These are phyloP conservation scores for Apus apus DNA, from an alignment of 2,113 vertebrate species.

Conservation along the genomic window DNA sequence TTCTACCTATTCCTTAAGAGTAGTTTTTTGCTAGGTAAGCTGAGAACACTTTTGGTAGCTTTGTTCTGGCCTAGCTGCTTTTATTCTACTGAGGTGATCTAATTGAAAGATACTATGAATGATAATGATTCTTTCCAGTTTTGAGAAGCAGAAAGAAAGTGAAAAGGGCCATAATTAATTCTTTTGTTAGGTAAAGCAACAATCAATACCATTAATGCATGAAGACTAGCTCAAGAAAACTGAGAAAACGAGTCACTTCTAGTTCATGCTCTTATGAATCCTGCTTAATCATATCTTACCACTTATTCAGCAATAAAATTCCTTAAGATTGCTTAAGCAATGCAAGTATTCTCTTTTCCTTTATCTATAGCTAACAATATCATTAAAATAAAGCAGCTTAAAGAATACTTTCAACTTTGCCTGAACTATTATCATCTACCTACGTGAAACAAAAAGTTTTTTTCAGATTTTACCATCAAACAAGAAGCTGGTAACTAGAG, in stretches of 20 bases:
- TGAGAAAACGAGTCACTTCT: background rate
- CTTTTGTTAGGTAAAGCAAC: conserved; percentile 10
- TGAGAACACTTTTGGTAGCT: background rate
- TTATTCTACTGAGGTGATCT: background rate
- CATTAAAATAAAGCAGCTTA: background rate
- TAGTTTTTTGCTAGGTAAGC: background rate
- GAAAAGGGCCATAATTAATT: conserved; percentile 28
- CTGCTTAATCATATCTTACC: background rate
- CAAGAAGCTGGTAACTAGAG: background rate
- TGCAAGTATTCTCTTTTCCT: background rate
- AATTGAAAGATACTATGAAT: background rate
- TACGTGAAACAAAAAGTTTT: background rate
- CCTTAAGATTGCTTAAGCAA: background rate
- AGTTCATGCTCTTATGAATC: background rate
- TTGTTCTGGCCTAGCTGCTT: background rate
- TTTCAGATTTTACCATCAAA: background rate
- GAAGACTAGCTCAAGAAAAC: background rate
- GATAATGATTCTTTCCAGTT: background rate
- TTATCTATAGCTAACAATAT: background rate
- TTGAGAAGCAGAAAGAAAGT: conserved; percentile 7
- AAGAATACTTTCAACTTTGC: background rate
- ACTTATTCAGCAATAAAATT: background rate
- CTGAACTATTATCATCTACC: background rate
- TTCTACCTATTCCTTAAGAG: too few species aligned
- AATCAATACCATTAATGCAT: background rate